These are phyloP conservation scores for Tenebrosternarchus preto DNA, from an alignment of 2,113 vertebrate species.

Conservation along the genomic window DNA sequence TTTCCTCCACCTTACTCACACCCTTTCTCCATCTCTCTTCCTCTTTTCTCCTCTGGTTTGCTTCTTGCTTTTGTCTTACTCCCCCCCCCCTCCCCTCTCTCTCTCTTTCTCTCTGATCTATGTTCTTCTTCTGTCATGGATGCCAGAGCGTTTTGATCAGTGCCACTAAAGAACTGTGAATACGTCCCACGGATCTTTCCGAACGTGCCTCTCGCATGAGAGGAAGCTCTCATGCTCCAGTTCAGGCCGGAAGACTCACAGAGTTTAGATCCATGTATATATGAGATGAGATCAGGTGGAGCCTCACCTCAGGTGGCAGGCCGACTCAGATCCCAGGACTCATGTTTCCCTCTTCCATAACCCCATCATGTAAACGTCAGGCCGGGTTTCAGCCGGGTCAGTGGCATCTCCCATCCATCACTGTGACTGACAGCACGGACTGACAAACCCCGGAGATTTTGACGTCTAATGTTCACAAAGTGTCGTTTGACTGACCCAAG, in stretches of 20 bases:
- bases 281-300: no score
- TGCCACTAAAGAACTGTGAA: no score
- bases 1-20: slow-evolving; percentile 24
- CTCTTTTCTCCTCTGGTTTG: background rate
- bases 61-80: background rate
- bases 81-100: background rate
- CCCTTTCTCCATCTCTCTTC: slow-evolving; percentile 5
- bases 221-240: background rate
- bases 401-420: slow-evolving; percentile 65
- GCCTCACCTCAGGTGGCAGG: background rate
- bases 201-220: no score
- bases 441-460: slow-evolving; percentile 18
- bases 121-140: no score
- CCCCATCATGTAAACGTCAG: slow-evolving; percentile 62
- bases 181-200: no score
- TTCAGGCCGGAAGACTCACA: no score
- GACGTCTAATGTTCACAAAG: slow-evolving; percentile 15
- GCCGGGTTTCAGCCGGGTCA: slow-evolving; percentile 59
- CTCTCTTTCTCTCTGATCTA: background rate
- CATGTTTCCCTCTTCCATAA: no score
- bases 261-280: no score
- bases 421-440: slow-evolving; percentile 54
- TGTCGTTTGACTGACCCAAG: slow-evolving; percentile 11
- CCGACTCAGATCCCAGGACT: background rate
- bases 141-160: no score